Percentiles rank a stretch among this genome's conserved stretches.
Conservation (phyloP, 2,113 vertebrate species). For the Bubo bubo region DNA sequence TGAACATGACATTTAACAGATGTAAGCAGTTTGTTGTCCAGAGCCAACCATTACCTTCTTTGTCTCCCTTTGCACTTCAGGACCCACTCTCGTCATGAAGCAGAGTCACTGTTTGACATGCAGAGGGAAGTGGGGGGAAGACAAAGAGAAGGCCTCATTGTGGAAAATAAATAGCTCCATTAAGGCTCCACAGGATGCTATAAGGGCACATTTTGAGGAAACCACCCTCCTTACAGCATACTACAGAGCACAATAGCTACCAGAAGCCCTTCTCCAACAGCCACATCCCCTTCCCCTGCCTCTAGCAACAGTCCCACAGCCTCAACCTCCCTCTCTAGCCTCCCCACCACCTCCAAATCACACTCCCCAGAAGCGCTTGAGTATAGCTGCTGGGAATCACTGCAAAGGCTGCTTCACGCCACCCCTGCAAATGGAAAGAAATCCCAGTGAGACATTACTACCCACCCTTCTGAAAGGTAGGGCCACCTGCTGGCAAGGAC, state of each 20-base stretch:
- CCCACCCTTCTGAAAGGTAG: not conserved
- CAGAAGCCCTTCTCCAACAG: not conserved
- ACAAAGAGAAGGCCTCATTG: not conserved
- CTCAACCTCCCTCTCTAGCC: not conserved
- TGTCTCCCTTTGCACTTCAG: not conserved
- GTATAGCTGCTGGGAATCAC: not conserved
- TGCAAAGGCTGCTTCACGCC: not conserved
- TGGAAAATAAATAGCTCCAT: not conserved
- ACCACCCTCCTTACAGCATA: not conserved
- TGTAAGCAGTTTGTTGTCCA: not conserved
- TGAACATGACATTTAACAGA: not conserved
- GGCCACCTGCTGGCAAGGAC: not conserved
- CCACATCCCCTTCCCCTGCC: not conserved
- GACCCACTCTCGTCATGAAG: not conserved
- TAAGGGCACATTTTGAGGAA: not conserved
- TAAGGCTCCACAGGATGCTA: not conserved
- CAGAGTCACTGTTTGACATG: not conserved
- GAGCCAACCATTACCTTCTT: not conserved
- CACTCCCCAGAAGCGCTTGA: not conserved
- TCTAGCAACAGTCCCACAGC: not conserved
- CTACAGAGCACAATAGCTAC: not conserved
- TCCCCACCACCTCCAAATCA: not conserved
- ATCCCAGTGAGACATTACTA: not conserved
- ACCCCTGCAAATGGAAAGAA: not conserved
- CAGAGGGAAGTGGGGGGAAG: not conserved